Percentiles rank a stretch among this genome's conserved stretches.
Conservation (phyloP, 1,140 invertebrate genomes). For the Globodera rostochiensis region DNA sequence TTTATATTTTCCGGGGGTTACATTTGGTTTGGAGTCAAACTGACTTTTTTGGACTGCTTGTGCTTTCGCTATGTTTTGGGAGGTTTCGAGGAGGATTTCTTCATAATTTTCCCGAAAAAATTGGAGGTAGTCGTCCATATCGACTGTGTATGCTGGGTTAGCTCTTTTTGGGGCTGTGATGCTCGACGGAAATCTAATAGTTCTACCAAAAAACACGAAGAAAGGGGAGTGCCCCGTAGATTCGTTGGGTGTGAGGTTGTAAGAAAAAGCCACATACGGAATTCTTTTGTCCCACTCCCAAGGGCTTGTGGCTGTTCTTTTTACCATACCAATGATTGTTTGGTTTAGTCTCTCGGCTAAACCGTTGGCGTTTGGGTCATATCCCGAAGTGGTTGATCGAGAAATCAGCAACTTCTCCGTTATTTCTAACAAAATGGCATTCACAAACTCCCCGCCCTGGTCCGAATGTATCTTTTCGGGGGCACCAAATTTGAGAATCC, state of each 20-base stretch:
- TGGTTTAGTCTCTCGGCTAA: background rate
- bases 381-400: background rate
- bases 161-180: background rate
- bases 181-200: background rate
- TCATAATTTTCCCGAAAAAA: conserved; percentile 14
- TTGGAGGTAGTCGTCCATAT: background rate
- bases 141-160: background rate
- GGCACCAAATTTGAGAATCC: conserved; percentile 2
- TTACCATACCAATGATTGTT: background rate
- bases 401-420: background rate
- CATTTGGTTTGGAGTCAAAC: conserved; percentile 5
- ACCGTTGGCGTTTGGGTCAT: conserved; percentile 1
- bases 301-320: background rate
- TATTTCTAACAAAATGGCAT: background rate
- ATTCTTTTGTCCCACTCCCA: conserved; percentile 6
- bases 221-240: background rate
- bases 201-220: background rate
- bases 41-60: background rate
- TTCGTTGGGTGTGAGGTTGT: background rate
- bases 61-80: background rate
- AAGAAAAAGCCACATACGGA: background rate
- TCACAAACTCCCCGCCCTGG: background rate
- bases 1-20: background rate
- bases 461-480: conserved; percentile 4
- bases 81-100: background rate